These are phyloP conservation scores for Sinohyriopsis cumingii DNA, from an alignment of 2,888 invertebrate genomes.

Conservation along the genomic window DNA sequence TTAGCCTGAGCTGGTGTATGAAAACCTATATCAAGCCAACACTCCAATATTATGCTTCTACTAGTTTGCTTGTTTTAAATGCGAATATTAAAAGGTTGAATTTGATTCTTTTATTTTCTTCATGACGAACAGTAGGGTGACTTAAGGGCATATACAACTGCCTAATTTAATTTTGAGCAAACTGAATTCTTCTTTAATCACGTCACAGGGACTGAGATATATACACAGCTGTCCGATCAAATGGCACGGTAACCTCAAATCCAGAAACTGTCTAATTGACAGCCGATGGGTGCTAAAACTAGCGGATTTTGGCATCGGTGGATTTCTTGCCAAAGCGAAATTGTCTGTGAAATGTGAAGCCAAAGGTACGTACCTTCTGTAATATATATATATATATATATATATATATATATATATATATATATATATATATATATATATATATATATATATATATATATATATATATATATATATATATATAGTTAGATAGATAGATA, in stretches of 20 bases:
- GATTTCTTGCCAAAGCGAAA: conserved; percentile 60
- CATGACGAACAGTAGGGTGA: too few relatives aligned
- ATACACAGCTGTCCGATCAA: conserved; percentile 86
- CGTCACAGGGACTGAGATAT: conserved; percentile 86
- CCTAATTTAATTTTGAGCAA: too few relatives aligned
- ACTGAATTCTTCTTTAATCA: not conserved
- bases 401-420: conserved; percentile 1
- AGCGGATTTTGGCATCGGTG: conserved; percentile 90
- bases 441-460: conserved; percentile 3
- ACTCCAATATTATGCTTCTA: too few relatives aligned
- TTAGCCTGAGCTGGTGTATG: too few relatives aligned
- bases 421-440: conserved; percentile 1
- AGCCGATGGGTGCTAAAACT: conserved; percentile 96
- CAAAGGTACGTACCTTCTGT: conserved; percentile 76
- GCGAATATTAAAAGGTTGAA: too few relatives aligned
- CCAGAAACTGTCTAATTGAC: conserved; percentile 94
- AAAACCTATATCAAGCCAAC: too few relatives aligned
- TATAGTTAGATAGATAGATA: not conserved
- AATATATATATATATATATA: not conserved
- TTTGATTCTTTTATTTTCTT: too few relatives aligned
- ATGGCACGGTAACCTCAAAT: conserved; percentile 89
- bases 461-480: conserved; percentile 3
- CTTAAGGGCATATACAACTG: too few relatives aligned
- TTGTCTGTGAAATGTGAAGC: conserved; percentile 70
- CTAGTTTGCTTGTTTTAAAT: too few relatives aligned